Evolutionary conservation across 2,888 invertebrate genomes (phyloP), one percentile per base, ranked within the genome.

Genomic region (Papilio protenor): DNA sequence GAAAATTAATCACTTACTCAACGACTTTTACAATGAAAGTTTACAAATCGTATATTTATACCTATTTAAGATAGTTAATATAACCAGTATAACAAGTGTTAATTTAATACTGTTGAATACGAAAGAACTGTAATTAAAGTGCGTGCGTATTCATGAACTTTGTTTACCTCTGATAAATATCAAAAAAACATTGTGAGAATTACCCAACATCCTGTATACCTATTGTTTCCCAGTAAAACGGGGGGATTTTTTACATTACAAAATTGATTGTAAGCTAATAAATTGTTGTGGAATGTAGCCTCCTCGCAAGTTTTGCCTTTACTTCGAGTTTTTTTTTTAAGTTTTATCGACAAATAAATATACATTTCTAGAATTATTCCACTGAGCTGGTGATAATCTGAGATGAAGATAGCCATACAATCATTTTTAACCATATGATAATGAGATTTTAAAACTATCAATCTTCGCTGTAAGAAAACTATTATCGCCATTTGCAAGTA

Each of bases 141-240:
- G 27, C 49, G 52, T 71, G 23, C 27, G 27, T 72, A 72, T 73
- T 73, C 45, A 52, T 77, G 74, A 77, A 77, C 77, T 77, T 70
- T 66, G 40, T 45, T 66, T 72, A 71, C 49, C 61, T 70, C 47
- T 49, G 70, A 77, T 75, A 75, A 74, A 75, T 66, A 77, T 75
- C 75, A 61, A 77, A 71, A 33, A 21, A 64, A 71, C 61, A 52
- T 12, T 71, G 71, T 71, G 77, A 23, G 77, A 77, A 61, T 52
- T 75, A 64, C 52, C 33, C 18, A 71, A 75, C 71, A 75, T 73
- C 71, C 61, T 75, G 74, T 77, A 69, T 71, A 70, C 27, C 77
- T 61, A 78, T 78, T 78, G 78, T 75, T 75, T 71, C 59, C 61
- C 45, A n/a, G 64, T n/a, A 18, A 69, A 69, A 74, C 69, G 52